Percentiles rank a stretch among this genome's conserved stretches.
Conservation (phyloP, 2,888 invertebrate species). For the Acronicta aceris region DNA sequence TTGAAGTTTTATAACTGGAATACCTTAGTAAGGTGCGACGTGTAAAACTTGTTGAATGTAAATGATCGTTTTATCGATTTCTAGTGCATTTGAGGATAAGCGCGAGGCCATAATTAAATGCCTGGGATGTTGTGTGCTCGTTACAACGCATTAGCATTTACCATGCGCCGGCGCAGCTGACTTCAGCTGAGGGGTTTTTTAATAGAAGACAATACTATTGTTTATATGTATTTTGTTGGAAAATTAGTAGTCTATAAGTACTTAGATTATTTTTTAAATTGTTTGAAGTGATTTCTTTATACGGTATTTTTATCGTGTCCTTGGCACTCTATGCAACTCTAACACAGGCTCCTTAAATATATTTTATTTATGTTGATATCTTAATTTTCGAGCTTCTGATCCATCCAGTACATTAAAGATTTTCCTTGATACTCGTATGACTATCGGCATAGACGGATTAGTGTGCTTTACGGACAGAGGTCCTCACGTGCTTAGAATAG, state of each 20-base stretch:
- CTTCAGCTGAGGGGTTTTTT: constrained; percentile 4
- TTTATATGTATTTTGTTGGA: constrained; percentile 1
- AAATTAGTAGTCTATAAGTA: constrained; percentile 1
- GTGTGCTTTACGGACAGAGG: too few species aligned
- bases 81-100: constrained; percentile 29
- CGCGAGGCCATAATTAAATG: constrained; percentile 46
- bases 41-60: constrained; percentile 3
- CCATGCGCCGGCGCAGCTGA: constrained; percentile 18
- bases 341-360: too few species aligned
- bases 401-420: too few species aligned
- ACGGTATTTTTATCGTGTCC: too few species aligned
- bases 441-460: too few species aligned
- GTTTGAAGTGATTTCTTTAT: too few species aligned
- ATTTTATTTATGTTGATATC: too few species aligned
- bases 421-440: too few species aligned
- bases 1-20: background rate
- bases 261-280: too few species aligned
- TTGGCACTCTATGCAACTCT: too few species aligned
- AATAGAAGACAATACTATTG: constrained; percentile 11
- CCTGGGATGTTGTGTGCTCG: constrained; percentile 54
- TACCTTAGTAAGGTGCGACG: constrained; percentile 1
- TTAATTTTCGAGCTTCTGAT: too few species aligned
- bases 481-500: too few species aligned
- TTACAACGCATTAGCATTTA: constrained; percentile 45
- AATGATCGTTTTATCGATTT: constrained; percentile 22